Base-by-base conservation (phyloP, 2,888 invertebrate species). In the Drosophila leonis region DNA sequence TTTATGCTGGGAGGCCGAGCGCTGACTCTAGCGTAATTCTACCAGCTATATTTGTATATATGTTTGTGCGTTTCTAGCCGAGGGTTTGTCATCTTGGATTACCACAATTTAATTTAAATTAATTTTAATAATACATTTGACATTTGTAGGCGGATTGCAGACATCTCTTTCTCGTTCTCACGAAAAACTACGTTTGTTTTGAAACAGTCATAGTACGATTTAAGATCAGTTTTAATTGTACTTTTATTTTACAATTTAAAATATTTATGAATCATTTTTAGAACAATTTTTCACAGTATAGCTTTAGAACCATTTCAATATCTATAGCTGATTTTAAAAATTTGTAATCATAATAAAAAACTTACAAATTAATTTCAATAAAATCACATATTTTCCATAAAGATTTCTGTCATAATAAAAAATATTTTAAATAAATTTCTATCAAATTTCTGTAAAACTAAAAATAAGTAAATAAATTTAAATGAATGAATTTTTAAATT, bases 11-110 rank as follows among this genome's bases (percentile, higher is more conserved):
- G 31, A 66, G 41, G 54, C 52, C 35, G 35, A 52, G 74, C 54
- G 54, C 59, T 13, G 51, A 37, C 41, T 31, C 8, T 29, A 27
- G 49, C 31, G 74, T 62, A 77, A 70, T 61, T 74, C 27, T 52
- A 62, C 56, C 24, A 41, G 46, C 27, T 24, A 49, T 48, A 42
- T 12, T 15, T 48, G n/a, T n/a, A 7, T n/a, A 7, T 29, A 18
- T 8, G 18, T 39, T 8, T 35, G 35, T 51, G 33, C 13, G 33
- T 24, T 15, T 24, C 35, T 35, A 1, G 7, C 0, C 1, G 31
- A 29, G 49, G 70, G 70, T 61, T 59, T 57, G 64, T 31, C 70
- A 37, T 39, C 64, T 70, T 61, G 4, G 27, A 77, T 74, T 66
- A 70, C 59, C 70, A 55, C 46, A 57, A 42, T 37, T 59, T 65